phyloP scores from a whole-genome alignment of 2,888 invertebrate species.

The Isotomurus palustris region DNA sequence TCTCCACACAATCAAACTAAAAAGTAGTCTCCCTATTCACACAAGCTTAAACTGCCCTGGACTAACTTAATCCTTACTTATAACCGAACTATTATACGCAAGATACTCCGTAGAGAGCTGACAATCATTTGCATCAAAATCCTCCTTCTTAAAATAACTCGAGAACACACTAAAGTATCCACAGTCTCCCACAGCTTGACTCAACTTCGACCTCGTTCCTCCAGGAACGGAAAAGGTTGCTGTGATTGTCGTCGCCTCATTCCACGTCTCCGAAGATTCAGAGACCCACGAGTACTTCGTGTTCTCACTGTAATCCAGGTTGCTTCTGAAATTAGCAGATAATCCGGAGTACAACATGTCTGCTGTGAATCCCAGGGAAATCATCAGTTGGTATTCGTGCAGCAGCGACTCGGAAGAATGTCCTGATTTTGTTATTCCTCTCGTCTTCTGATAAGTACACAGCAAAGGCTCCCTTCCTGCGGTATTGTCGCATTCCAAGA shows the following conservation, averaged over 20 bases:
- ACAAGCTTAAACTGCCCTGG: no score
- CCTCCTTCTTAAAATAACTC: conserved; percentile 11
- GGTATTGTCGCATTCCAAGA: conserved; percentile 19
- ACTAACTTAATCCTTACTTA: no score
- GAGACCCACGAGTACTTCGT: conserved; percentile 10
- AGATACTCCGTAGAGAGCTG: no score
- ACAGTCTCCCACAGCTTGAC: conserved; percentile 17
- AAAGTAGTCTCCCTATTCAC: no score
- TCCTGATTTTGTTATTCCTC: conserved; percentile 1
- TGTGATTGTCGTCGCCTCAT: conserved; percentile 4
- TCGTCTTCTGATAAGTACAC: conserved; percentile 10
- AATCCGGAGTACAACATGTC: background rate
- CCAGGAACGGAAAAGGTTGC: conserved; percentile 9
- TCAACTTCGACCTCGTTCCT: conserved; percentile 9
- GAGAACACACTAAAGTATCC: conserved; percentile 11
- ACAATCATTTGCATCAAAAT: conserved; percentile 1
- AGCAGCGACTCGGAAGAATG: background rate
- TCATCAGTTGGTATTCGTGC: background rate
- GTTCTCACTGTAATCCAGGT: background rate
- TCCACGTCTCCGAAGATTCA: conserved; percentile 15
- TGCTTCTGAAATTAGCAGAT: conserved; percentile 12
- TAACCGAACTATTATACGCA: no score
- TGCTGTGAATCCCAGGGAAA: conserved; percentile 7
- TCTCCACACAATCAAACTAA: no score
- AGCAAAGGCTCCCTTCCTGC: conserved; percentile 2